Evolutionary conservation across 2,888 invertebrate genomes (phyloP).

Genomic region (Zele albiditarsus): DNA sequence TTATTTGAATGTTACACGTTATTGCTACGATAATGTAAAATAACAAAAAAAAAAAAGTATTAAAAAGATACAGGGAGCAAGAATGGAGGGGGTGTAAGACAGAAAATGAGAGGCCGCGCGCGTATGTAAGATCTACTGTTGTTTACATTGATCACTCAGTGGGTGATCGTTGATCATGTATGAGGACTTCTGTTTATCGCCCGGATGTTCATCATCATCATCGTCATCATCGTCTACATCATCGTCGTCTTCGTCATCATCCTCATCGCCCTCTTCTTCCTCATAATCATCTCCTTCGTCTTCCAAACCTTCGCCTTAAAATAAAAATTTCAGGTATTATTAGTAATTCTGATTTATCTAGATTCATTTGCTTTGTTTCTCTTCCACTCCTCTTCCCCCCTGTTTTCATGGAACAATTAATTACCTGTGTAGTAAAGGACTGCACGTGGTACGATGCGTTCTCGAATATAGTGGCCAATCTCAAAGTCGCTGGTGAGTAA

Average conservation of each 20-base stretch:
- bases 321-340: conserved; percentile 6
- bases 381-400: too few relatives aligned
- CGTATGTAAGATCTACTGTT: conserved; percentile 75
- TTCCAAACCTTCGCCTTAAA: conserved; percentile 76
- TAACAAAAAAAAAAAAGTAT: neutral
- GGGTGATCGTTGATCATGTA: too few relatives aligned
- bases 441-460: conserved; percentile 97
- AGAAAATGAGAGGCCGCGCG: neutral
- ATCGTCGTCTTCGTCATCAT: conserved; percentile 64
- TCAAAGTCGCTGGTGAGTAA: conserved; percentile 96
- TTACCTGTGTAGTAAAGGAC: conserved; percentile 97
- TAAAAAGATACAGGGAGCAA: neutral
- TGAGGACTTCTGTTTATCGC: conserved; percentile 64
- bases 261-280: conserved; percentile 74
- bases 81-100: neutral
- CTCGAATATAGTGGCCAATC: conserved; percentile 98
- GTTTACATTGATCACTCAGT: conserved; percentile 77
- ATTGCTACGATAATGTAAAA: neutral
- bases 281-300: conserved; percentile 86
- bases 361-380: neutral
- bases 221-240: conserved; percentile 66
- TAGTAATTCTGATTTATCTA: neutral
- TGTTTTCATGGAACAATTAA: conserved; percentile 42
- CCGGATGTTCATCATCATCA: conserved; percentile 75
- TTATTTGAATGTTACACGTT: conserved; percentile 2